Base-by-base conservation (phyloP, 2,888 invertebrate genomes). In the Odontocerum albicorne region DNA sequence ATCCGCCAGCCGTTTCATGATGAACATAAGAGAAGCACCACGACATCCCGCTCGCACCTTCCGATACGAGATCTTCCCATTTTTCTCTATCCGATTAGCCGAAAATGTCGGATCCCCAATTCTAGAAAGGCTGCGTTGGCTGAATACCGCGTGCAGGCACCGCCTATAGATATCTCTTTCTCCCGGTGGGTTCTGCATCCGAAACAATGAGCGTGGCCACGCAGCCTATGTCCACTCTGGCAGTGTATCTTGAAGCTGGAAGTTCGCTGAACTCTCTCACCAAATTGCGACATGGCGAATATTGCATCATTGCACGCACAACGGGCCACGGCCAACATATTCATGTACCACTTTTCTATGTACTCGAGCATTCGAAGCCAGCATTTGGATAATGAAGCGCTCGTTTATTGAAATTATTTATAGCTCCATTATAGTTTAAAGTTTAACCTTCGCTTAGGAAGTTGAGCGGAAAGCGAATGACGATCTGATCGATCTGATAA, bases 261-360 rank as follows among this genome's bases (percentile, higher is more conserved):
- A 43, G 60, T 59, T 61, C 62, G 58, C 51, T 61, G 58, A 59
- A 57, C 62, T 59, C 61, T 55, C 56, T 52, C 58, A 51, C 54
- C 52, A 46, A 57, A 61, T 60, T 59, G 62, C 60, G 62, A 59
- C 61, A 61, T 56, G 59, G 62, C 59, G 59, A 61, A 59, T 59
- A 61, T 60, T 57, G 60, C 62, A 59, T 61, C 62, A 59, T 54
- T 50, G 59, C 56, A 54, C 57, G 61, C 59, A 56, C 59, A 38
- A 44, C 51, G 56, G 57, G 55, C 59, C 58, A 59, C 53, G 55
- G 57, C 52, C 62, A 49, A 47, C 49, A 27, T 36, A 50, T 54
- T 44, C 35, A 31, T 45, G 45, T 49, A 59, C 50, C 45, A 51
- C 21, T 52, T 21, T 20, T 22, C 19, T 22, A 35, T 35, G 16